These are phyloP conservation scores for Pomatostomus ruficeps DNA, from an alignment of 2,113 vertebrate genomes.

Conservation along the genomic window DNA sequence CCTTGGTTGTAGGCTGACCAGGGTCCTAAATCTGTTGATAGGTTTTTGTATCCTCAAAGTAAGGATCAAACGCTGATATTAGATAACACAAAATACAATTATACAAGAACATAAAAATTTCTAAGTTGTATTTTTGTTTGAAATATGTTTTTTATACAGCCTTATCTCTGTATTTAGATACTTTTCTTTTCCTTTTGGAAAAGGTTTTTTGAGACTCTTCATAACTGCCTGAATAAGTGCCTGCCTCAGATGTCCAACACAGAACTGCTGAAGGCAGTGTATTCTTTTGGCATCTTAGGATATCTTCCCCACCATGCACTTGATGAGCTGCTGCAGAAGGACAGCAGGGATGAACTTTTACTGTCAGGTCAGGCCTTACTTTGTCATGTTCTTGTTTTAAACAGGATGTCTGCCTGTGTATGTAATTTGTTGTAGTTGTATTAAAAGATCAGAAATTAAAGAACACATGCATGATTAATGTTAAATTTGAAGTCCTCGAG, in stretches of 20 bases:
- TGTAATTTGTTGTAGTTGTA: not conserved
- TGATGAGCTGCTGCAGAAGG: conserved; percentile 76
- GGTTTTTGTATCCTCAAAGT: not conserved
- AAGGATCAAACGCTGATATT: not conserved
- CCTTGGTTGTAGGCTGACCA: not conserved
- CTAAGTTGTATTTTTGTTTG: not conserved
- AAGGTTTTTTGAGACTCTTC: conserved; percentile 82
- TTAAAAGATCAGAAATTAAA: not conserved
- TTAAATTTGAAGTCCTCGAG: not conserved
- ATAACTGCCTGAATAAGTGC: conserved; percentile 67
- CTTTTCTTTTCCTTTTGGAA: conserved; percentile 25
- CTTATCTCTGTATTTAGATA: not conserved
- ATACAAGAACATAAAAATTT: not conserved
- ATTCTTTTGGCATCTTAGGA: conserved; percentile 77
- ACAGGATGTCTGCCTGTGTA: not conserved
- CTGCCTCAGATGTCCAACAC: conserved; percentile 70
- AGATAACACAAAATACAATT: not conserved
- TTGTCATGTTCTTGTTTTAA: not conserved
- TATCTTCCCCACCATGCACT: conserved; percentile 75
- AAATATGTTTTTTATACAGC: not conserved
- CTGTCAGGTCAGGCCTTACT: conserved; percentile 60
- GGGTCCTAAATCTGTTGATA: not conserved
- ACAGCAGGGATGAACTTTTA: conserved; percentile 59
- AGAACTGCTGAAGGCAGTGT: conserved; percentile 72
- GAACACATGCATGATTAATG: not conserved